Evolutionary conservation across 2,113 vertebrate species (phyloP).

Genomic region (Ellobius talpinus): DNA sequence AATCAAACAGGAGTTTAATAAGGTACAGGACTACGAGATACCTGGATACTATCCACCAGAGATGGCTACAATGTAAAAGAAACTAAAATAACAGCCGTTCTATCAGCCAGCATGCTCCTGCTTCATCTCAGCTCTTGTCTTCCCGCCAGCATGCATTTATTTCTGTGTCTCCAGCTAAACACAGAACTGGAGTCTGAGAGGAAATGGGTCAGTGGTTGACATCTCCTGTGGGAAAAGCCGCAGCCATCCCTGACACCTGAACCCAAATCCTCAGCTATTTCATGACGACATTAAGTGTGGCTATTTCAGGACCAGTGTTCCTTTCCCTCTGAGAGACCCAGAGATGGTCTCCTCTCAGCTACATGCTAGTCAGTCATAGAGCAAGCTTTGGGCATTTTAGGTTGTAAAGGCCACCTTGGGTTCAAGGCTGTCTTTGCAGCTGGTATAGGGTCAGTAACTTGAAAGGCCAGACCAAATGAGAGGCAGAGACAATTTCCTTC

Average conservation of each 20-base stretch:
- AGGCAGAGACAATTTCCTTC: slow-evolving; percentile 14
- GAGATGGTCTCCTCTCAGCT: neutral
- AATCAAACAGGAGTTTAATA: slow-evolving; percentile 81
- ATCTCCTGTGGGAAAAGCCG: slow-evolving; percentile 5
- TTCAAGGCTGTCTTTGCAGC: neutral
- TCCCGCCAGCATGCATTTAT: slow-evolving; percentile 59
- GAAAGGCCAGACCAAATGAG: slow-evolving; percentile 42
- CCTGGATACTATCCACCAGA: slow-evolving; percentile 71
- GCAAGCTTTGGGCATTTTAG: neutral
- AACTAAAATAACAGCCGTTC: slow-evolving; percentile 76
- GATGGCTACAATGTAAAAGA: slow-evolving; percentile 65
- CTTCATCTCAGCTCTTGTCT: slow-evolving; percentile 77
- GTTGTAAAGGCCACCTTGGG: neutral
- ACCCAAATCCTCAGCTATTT: neutral
- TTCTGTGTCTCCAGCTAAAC: slow-evolving; percentile 70
- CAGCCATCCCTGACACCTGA: neutral
- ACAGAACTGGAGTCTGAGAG: slow-evolving; percentile 69
- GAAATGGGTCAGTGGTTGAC: slow-evolving; percentile 45
- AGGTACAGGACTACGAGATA: slow-evolving; percentile 78
- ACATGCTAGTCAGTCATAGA: neutral
- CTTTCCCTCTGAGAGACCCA: neutral
- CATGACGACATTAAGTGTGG: neutral
- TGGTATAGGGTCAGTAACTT: neutral
- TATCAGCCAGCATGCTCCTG: slow-evolving; percentile 70
- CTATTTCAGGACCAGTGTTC: neutral